These are phyloP conservation scores for Apostichopus californicus DNA, from an alignment of 35 echinoderm and acorn worm genomes.

Conservation along the genomic window DNA sequence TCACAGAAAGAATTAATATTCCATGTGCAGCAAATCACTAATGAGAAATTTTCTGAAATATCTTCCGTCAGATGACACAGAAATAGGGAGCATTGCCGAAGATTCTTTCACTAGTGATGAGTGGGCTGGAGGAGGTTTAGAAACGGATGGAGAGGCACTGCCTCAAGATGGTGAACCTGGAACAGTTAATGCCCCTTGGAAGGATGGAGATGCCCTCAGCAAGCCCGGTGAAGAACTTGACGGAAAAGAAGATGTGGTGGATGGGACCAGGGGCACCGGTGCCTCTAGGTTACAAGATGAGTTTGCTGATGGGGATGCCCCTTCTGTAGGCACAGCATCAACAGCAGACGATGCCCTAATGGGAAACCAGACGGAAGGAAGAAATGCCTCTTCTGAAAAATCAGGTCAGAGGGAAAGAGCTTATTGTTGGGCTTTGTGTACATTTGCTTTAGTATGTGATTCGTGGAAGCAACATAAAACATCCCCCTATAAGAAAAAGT, in stretches of 20 bases:
- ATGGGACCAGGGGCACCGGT: background rate
- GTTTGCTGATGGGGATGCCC: background rate
- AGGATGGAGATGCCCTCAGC: background rate
- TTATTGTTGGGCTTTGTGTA: too few relatives aligned
- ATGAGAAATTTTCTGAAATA: background rate
- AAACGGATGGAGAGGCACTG: background rate
- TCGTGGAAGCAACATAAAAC: too few relatives aligned
- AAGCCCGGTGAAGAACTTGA: background rate
- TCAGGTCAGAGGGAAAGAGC: background rate
- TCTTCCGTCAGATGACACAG: background rate
- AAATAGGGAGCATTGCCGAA: background rate
- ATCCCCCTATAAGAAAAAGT: too few relatives aligned
- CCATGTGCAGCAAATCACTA: too few relatives aligned
- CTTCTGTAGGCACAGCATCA: background rate
- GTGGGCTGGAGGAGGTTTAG: background rate
- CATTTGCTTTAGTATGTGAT: too few relatives aligned
- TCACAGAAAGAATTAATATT: too few relatives aligned
- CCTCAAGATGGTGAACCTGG: background rate
- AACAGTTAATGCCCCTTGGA: background rate
- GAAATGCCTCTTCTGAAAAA: background rate
- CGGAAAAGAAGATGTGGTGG: background rate
- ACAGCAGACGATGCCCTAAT: background rate
- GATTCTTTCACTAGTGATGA: background rate
- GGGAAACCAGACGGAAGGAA: background rate
- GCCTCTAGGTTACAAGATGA: background rate